Evolutionary conservation across 1,140 invertebrate species (phyloP).

Genomic region (Saccostrea echinata): DNA sequence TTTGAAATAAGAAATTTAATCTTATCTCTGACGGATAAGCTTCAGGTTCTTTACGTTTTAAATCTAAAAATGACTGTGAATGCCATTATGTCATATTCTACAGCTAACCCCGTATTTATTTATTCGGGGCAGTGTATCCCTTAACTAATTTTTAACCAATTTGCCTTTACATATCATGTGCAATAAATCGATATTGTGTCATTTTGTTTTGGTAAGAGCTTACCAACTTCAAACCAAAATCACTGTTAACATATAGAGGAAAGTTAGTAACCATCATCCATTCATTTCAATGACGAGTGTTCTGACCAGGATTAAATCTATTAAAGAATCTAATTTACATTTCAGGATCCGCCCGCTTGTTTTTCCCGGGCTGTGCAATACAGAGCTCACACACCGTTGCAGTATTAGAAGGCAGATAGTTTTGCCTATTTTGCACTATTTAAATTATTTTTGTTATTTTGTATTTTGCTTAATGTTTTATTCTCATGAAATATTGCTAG

Average conservation of each 20-base stretch:
- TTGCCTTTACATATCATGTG: no score
- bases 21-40: no score
- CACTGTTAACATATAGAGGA: neutral
- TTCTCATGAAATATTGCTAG: neutral
- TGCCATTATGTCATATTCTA: no score
- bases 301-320: neutral
- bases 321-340: neutral
- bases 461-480: neutral
- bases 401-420: slow-evolving; percentile 9
- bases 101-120: no score
- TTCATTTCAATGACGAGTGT: neutral
- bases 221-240: neutral
- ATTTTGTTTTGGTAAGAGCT: no score
- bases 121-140: no score
- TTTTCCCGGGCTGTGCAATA: slow-evolving; percentile 30
- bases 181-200: no score
- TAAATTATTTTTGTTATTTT: neutral
- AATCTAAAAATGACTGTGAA: no score
- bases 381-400: neutral
- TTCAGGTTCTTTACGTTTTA: no score
- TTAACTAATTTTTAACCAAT: no score
- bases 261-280: neutral
- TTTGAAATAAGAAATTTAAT: no score
- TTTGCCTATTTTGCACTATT: neutral
- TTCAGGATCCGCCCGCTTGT: slow-evolving; percentile 7